Base-by-base conservation (phyloP, 2,113 vertebrate species). In the Pimephales promelas region DNA sequence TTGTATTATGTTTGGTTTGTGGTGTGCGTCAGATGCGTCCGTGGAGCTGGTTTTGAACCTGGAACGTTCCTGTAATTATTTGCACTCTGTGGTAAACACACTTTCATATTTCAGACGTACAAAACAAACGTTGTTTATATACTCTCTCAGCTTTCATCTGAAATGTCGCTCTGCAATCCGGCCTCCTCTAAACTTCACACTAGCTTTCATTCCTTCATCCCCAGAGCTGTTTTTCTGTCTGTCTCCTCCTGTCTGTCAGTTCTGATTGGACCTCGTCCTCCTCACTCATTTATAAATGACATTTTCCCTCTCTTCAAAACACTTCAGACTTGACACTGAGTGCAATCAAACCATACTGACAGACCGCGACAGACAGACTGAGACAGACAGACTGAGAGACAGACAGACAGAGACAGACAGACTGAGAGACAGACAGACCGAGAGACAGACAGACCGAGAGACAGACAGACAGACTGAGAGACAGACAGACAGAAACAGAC, bases 61-160 rank as follows among this genome's bases (percentile, higher is more conserved):
- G 70, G 5, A 13, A 18, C 43, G 28, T 73, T 73, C 45, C 45
- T 74, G n/a, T 45, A 49, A 74, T 72, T n/a, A 72, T 45, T 72
- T 45, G 40, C 14, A 72, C 20, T 72, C 68, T 43, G 4, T 43
- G 28, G 26, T 31, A 31, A 64, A 2, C 28, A 64, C 6, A 31
- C 36, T 70, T 20, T 40, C 34, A 22, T 70, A 43, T 70, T 70
- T 70, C 34, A 40, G 3, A 40, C 40, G 2, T 40, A 70, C 20
- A 22, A 43, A 74, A 76, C 26, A 76, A 76, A 76, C 20, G 57
- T 84, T 62, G 77, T 83, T 83, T 64, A 59, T 18, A 1, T 54
- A 13, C 28, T 61, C 74, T 73, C 84, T 70, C 66, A 40, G 20
- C 84, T 83, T 40, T 59, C 47, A 45, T 36, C 20, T 18, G 24